These are phyloP conservation scores for Itoplectis maculator DNA, from an alignment of 2,888 invertebrate genomes.

Conservation along the genomic window DNA sequence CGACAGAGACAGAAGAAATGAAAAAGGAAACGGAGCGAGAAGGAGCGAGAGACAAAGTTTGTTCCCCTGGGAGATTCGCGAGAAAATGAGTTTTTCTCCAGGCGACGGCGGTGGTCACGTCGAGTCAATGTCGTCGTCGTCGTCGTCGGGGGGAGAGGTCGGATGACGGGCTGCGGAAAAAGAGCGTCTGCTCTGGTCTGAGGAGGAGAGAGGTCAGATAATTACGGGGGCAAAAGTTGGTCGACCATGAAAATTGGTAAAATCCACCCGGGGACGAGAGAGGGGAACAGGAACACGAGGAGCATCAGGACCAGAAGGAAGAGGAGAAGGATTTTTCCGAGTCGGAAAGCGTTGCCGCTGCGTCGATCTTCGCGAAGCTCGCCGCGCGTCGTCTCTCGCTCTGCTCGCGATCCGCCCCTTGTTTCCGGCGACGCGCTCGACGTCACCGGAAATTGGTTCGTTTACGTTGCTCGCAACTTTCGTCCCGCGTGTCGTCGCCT, in stretches of 20 bases:
- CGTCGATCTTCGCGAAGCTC: slow-evolving; percentile 22
- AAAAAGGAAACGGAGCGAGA: neutral
- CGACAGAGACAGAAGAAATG: neutral
- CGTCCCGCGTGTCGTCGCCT: neutral
- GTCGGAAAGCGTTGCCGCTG: neutral
- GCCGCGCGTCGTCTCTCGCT: slow-evolving; percentile 39
- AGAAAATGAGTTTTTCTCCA: slow-evolving; percentile 59
- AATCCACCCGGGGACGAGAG: slow-evolving; percentile 16
- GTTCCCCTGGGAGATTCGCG: slow-evolving; percentile 51
- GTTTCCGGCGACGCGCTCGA: slow-evolving; percentile 41
- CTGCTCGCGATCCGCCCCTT: slow-evolving; percentile 23
- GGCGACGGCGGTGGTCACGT: slow-evolving; percentile 32
- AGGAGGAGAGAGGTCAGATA: slow-evolving; percentile 40
- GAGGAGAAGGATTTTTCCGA: neutral
- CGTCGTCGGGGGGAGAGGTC: neutral
- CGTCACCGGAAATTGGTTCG: slow-evolving; percentile 70
- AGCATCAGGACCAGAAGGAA: too few relatives aligned
- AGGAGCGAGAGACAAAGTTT: neutral
- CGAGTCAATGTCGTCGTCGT: slow-evolving; percentile 51
- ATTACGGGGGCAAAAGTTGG: slow-evolving; percentile 51
- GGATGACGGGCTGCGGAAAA: slow-evolving; percentile 37
- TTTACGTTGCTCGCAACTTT: slow-evolving; percentile 66
- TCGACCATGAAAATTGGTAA: slow-evolving; percentile 42
- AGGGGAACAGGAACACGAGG: too few relatives aligned
- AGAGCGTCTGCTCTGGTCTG: slow-evolving; percentile 1